phyloP scores from a whole-genome alignment of 2,113 vertebrate genomes.

The Synchiropus splendidus region DNA sequence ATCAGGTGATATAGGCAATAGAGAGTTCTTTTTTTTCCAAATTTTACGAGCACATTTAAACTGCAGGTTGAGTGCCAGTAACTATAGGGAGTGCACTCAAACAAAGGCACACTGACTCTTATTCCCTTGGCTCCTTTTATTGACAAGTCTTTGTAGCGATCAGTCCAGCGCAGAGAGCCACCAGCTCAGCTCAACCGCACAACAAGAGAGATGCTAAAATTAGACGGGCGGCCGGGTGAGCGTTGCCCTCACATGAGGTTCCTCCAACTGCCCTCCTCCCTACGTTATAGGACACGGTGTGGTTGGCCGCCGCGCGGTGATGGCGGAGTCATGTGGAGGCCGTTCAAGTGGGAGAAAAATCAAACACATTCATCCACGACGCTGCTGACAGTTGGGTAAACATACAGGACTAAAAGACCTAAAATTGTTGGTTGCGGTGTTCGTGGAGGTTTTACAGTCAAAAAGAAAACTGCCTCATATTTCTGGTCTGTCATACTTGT shows the following conservation, averaged over 20 bases:
- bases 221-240: conserved; percentile 44
- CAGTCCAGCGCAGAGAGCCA: conserved; percentile 43
- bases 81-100: conserved; percentile 8
- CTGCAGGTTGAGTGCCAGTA: too few relatives aligned
- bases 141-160: conserved; percentile 59
- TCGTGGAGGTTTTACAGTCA: conserved; percentile 25
- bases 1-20: too few relatives aligned
- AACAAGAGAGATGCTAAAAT: conserved; percentile 54
- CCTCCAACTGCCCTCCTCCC: conserved; percentile 32
- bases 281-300: conserved; percentile 40
- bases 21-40: too few relatives aligned
- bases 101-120: conserved; percentile 30
- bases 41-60: too few relatives aligned
- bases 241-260: conserved; percentile 33
- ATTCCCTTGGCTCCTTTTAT: conserved; percentile 51
- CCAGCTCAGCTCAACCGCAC: conserved; percentile 52
- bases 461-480: conserved; percentile 13
- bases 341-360: conserved; percentile 27
- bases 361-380: conserved; percentile 23
- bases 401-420: conserved; percentile 24
- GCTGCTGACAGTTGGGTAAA: conserved; percentile 34
- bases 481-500: conserved; percentile 11
- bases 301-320: conserved; percentile 49
- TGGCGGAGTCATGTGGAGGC: conserved; percentile 48
- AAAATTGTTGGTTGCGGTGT: conserved; percentile 27